These are phyloP conservation scores for Chymomyza caudatula DNA, from an alignment of 2,888 invertebrate genomes.

Conservation along the genomic window DNA sequence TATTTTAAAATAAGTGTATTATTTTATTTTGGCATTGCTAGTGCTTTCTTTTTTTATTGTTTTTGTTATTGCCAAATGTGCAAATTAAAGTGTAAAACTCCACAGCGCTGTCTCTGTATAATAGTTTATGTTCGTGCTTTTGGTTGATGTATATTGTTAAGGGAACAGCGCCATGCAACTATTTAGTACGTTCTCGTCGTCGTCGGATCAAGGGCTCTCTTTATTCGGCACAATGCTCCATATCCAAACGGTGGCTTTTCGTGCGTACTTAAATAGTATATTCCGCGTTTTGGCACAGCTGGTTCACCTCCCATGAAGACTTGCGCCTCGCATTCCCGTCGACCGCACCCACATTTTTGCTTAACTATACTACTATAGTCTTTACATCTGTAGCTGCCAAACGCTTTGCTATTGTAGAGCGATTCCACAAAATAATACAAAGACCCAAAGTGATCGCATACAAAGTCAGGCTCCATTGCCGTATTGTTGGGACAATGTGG, in stretches of 20 bases:
- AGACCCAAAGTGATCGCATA: constrained; percentile 56
- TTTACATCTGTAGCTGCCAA: constrained; percentile 49
- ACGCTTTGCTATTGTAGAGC: constrained; percentile 38
- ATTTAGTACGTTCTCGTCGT: not conserved
- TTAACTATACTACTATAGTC: constrained; percentile 36
- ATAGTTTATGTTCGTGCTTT: not conserved
- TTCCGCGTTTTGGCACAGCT: constrained; percentile 48
- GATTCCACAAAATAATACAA: constrained; percentile 67
- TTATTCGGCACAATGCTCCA: constrained; percentile 45
- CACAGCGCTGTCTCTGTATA: too few species aligned
- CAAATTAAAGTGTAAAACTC: too few species aligned
- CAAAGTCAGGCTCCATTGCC: constrained; percentile 49
- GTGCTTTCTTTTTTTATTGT: too few species aligned
- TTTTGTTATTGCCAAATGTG: too few species aligned
- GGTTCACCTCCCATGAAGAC: constrained; percentile 63
- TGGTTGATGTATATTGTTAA: not conserved
- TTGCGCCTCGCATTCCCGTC: constrained; percentile 32
- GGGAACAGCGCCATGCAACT: too few species aligned
- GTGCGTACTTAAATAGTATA: constrained; percentile 57
- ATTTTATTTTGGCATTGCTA: too few species aligned
- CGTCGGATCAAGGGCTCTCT: constrained; percentile 41
- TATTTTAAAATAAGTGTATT: too few species aligned
- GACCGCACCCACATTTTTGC: constrained; percentile 42
- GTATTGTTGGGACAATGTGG: constrained; percentile 67
- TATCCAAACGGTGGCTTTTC: constrained; percentile 44